phyloP scores from a whole-genome alignment of 2,888 invertebrate genomes.

The Patella depressa region DNA sequence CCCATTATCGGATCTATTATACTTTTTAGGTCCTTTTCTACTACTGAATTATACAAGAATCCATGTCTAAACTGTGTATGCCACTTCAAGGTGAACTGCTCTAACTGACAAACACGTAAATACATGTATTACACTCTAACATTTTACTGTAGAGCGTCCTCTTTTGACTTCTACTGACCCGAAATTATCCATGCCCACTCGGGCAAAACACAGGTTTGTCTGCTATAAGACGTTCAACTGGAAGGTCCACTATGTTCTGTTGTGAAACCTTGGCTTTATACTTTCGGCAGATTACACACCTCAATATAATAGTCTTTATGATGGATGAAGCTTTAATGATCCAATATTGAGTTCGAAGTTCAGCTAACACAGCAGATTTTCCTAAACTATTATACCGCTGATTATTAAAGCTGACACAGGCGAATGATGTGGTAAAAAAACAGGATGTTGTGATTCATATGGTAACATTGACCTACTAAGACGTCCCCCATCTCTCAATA shows the following conservation, averaged over 20 bases:
- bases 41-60: conserved; percentile 27
- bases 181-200: conserved; percentile 28
- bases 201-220: conserved; percentile 19
- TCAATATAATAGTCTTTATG: background rate
- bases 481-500: conserved; percentile 10
- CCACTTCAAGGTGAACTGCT: conserved; percentile 34
- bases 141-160: conserved; percentile 23
- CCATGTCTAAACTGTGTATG: conserved; percentile 22
- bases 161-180: conserved; percentile 28
- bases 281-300: conserved; percentile 1
- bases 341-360: conserved; percentile 21
- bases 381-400: conserved; percentile 8
- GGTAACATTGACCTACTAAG: background rate
- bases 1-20: conserved; percentile 29
- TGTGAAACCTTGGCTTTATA: background rate
- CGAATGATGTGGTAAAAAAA: conserved; percentile 14
- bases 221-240: background rate
- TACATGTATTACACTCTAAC: conserved; percentile 30
- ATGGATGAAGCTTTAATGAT: background rate
- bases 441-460: conserved; percentile 14
- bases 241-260: background rate
- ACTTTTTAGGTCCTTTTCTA: conserved; percentile 20
- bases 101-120: conserved; percentile 31
- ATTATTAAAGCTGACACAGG: conserved; percentile 14
- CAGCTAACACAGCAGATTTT: background rate